phyloP scores from a whole-genome alignment of 2,113 vertebrate species.

The Acanthisitta chloris region DNA sequence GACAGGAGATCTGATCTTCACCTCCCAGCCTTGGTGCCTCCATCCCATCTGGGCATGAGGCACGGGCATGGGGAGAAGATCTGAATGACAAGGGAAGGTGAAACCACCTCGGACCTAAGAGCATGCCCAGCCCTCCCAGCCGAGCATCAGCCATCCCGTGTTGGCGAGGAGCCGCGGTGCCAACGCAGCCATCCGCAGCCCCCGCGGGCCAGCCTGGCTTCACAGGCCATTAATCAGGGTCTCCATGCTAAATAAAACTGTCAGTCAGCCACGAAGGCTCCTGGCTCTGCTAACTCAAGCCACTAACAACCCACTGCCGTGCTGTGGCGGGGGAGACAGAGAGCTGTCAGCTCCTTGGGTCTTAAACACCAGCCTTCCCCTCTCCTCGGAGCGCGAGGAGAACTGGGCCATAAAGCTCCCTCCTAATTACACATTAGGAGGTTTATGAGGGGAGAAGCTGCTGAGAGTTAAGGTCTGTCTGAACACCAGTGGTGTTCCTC shows the following conservation, averaged over 20 bases:
- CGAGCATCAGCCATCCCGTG: accelerated
- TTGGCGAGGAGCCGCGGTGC: background rate
- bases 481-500: background rate
- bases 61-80: background rate
- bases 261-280: background rate
- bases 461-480: background rate
- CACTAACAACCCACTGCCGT: background rate
- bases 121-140: accelerated
- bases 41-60: background rate
- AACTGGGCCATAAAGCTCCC: background rate
- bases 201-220: background rate
- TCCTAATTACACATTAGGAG: background rate
- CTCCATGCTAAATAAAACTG: conserved; percentile 20
- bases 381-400: background rate
- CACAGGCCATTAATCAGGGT: conserved; percentile 37
- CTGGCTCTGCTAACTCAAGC: background rate
- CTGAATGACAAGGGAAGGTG: background rate
- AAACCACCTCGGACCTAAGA: background rate
- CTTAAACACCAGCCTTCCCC: background rate
- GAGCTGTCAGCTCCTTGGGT: background rate
- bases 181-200: background rate
- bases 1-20: background rate
- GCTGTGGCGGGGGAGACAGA: background rate
- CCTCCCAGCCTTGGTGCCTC: background rate
- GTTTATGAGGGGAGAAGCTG: conserved; percentile 9